Evolutionary conservation across 2,797 vertebrate genomes (phyloP).

Genomic region (Pseudomugil gertrudae): DNA sequence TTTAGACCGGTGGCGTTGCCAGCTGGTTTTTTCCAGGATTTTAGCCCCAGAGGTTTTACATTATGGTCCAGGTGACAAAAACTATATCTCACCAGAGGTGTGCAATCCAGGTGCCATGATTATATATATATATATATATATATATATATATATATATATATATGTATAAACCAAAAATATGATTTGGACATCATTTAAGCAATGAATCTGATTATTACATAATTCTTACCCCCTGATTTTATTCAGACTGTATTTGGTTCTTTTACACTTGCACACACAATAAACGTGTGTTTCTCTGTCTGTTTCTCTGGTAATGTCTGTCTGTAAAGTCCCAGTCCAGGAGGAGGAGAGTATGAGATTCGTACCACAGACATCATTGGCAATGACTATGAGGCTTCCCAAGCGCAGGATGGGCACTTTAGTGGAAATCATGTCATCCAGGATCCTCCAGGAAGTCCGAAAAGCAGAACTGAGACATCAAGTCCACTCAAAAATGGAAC

Average conservation of each 20-base stretch:
- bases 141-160: too few relatives aligned
- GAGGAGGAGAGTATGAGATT: slow-evolving; percentile 71
- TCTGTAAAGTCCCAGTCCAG: slow-evolving; percentile 72
- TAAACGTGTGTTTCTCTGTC: not conserved
- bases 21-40: too few relatives aligned
- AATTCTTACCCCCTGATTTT: not conserved
- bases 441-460: slow-evolving; percentile 36
- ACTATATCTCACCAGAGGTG: too few relatives aligned
- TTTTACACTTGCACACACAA: too few relatives aligned
- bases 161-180: too few relatives aligned
- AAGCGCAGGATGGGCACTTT: slow-evolving; percentile 47
- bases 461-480: slow-evolving; percentile 36
- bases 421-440: not conserved
- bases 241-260: not conserved
- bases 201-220: not conserved
- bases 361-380: slow-evolving; percentile 76
- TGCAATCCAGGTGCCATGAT: too few relatives aligned
- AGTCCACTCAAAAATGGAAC: slow-evolving; percentile 31
- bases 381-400: slow-evolving; percentile 61
- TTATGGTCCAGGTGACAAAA: too few relatives aligned
- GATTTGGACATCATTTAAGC: not conserved
- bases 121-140: too few relatives aligned
- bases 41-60: too few relatives aligned
- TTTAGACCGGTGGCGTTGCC: too few relatives aligned
- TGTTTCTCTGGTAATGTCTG: too few relatives aligned